phyloP scores from a whole-genome alignment of 2,888 invertebrate species.

The Ochropleura plecta region DNA sequence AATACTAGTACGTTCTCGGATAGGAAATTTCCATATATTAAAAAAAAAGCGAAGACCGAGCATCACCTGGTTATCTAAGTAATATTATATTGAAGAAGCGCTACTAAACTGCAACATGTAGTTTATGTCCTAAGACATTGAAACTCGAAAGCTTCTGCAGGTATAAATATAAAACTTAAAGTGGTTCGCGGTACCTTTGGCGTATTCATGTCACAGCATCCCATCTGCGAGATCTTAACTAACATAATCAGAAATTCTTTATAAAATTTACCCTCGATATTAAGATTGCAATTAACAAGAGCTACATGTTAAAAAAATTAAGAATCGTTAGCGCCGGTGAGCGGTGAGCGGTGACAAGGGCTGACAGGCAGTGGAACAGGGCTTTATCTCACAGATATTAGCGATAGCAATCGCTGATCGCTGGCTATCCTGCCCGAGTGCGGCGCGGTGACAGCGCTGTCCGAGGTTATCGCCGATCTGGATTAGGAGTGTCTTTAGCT shows the following conservation, averaged over 20 bases:
- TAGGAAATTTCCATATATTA: conserved; percentile 30
- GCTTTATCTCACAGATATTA: conserved; percentile 60
- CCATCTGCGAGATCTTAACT: conserved; percentile 36
- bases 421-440: conserved; percentile 43
- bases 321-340: conserved; percentile 55
- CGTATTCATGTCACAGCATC: conserved; percentile 42
- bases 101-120: neutral
- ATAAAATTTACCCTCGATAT: conserved; percentile 47
- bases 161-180: conserved; percentile 25
- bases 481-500: conserved; percentile 53
- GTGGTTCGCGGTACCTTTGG: conserved; percentile 43
- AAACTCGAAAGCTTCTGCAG: conserved; percentile 16
- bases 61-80: conserved; percentile 13
- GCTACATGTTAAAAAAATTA: conserved; percentile 49
- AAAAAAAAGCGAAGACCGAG: neutral
- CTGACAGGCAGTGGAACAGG: conserved; percentile 50
- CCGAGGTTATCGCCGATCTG: conserved; percentile 48
- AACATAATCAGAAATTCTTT: conserved; percentile 41
- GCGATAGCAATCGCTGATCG: conserved; percentile 52
- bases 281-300: conserved; percentile 64
- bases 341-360: conserved; percentile 51
- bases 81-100: conserved; percentile 17
- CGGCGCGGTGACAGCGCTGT: conserved; percentile 30
- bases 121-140: conserved; percentile 13
- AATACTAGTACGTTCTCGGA: conserved; percentile 17